Base-by-base conservation (phyloP, 2,113 vertebrate species). In the Pollimyrus isidori region DNA sequence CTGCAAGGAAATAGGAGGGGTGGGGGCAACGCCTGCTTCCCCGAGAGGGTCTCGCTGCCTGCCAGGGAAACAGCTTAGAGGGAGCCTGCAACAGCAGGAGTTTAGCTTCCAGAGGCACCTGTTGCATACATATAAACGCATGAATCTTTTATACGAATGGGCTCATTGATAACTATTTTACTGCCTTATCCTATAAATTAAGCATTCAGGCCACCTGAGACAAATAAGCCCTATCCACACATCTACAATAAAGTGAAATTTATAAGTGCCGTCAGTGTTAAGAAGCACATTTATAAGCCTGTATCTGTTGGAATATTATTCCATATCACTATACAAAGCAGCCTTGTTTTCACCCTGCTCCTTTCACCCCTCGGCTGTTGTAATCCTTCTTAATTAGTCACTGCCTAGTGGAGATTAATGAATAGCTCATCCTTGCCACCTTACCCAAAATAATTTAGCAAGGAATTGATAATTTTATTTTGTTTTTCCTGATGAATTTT, bases 391-490 rank as follows among this genome's bases (percentile, higher is more conserved):
- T 48, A 84, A 84, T 84, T 84, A 84, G 42, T 45, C 39, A 46
- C 42, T 84, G 45, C 42, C 82, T 48, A 48, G 82, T 42, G 42
- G 76, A 82, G 76, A 42, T 39, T 82, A 45, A 82, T 82, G 76
- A 82, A 82, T 45, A 82, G 42, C 76, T 82, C 39, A 84, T 84
- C 42, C 39, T 48, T 46, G 39, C 82, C 45, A 45, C 39, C 82
- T 84, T 48, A 84, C 17, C 82, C 82, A 84, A 84, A 84, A 84
- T 84, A 46, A 84, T 84, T 84, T 84, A 84, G 82, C 39, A 84
- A 84, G 82, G 39, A 82, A 45, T 45, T 84, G 21, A 48, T 84
- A 21, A 84, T 84, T 84, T 48, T 30, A 69, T 69, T 30, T 69
- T 69, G n/a, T 69, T 69, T 69, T 69, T 69, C 62, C 62, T 30